phyloP scores from a whole-genome alignment of 2,888 invertebrate species.

The Drosophila stalkeri region DNA sequence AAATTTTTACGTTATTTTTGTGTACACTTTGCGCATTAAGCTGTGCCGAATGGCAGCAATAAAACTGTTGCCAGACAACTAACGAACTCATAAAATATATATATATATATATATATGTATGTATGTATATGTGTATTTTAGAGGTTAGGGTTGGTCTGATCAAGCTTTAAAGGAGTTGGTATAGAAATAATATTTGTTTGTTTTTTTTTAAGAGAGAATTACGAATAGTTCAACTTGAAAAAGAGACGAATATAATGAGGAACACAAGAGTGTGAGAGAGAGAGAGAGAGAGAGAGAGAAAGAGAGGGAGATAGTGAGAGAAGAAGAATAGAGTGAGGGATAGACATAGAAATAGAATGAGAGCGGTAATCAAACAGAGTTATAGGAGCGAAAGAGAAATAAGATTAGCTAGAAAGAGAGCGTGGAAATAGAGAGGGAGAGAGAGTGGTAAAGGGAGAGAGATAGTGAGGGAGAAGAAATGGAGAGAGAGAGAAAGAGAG shows the following conservation, averaged over 20 bases:
- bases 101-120: not conserved
- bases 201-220: not conserved
- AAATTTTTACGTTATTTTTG: slow-evolving; percentile 30
- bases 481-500: not conserved
- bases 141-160: not conserved
- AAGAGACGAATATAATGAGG: not conserved
- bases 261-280: not conserved
- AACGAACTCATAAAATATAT: not conserved
- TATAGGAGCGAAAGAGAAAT: not conserved
- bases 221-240: not conserved
- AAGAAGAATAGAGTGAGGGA: not conserved
- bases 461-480: not conserved
- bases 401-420: not conserved
- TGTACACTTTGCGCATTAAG: slow-evolving; percentile 14
- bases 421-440: not conserved
- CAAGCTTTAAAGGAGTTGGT: not conserved
- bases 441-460: not conserved
- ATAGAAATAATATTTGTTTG: not conserved
- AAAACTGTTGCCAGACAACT: not conserved
- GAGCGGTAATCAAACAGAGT: not conserved
- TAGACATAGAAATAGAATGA: no score
- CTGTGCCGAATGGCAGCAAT: slow-evolving; percentile 1
- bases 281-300: not conserved
- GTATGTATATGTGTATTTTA: not conserved
- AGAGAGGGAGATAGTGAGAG: no score